Percentiles rank a stretch among this genome's conserved stretches.
phyloP scores from a whole-genome alignment of 2,888 invertebrate species.

The Antheraea yamamai region DNA sequence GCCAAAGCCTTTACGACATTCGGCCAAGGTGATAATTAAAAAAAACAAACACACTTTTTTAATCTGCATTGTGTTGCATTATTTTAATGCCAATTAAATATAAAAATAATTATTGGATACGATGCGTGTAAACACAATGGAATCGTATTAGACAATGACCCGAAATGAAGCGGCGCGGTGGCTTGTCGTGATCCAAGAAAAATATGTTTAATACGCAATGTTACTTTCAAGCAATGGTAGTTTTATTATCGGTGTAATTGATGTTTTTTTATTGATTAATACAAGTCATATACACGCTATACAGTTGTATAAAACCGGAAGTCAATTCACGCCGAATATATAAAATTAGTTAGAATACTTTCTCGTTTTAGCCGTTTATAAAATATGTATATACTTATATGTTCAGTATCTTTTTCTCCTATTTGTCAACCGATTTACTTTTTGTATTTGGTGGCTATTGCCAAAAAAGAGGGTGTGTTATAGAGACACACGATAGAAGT shows the following conservation, averaged over 20 bases:
- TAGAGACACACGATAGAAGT: no score
- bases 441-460: no score
- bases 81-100: conserved; percentile 28
- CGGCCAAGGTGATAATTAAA: conserved; percentile 31
- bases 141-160: conserved; percentile 22
- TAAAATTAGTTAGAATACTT: neutral
- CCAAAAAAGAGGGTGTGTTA: no score
- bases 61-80: conserved; percentile 39
- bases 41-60: conserved; percentile 38
- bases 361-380: neutral
- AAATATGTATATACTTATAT: no score
- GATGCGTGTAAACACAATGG: conserved; percentile 20
- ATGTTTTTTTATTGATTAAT: neutral
- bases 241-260: neutral
- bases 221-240: neutral
- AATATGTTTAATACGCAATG: conserved; percentile 1
- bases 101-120: conserved; percentile 26
- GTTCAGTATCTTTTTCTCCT: no score
- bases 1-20: conserved; percentile 10
- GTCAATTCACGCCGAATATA: neutral
- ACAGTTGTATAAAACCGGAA: conserved; percentile 8
- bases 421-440: no score
- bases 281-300: neutral
- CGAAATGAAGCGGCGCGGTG: neutral
- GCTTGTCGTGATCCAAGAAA: neutral